Evolutionary conservation across 2,113 vertebrate genomes (phyloP), one percentile per base, ranked within the genome.

Genomic region (Atherinomorus stipes): DNA sequence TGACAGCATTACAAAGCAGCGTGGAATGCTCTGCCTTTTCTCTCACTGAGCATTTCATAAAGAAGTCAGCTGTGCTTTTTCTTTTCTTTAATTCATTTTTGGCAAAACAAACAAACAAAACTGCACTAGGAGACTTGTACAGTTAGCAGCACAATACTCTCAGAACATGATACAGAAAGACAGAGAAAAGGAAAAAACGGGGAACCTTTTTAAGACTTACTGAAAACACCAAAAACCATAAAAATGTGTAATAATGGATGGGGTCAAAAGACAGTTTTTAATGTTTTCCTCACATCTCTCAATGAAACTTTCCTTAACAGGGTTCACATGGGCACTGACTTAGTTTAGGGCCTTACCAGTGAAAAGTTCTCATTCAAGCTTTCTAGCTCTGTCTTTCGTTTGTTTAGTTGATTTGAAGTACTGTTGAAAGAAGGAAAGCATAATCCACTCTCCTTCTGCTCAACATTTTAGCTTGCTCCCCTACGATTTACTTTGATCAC

Each of bases 1-100:
- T 88, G 87, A 85, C 85, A 76, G 83, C 79, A 64, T 86, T 85
- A 90, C 85, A 88, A 75, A 87, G 84, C 78, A 67, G 71, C 66
- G 44, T 51, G 76, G 78, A 85, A 90, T 78, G 80, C 58, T 19
- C 57, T 52, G 82, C 75, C 51, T 64, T 85, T 78, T 76, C 44
- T 70, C 66, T 67, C 66, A 70, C 73, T 51, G 16, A 80, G 34
- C 9, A 34, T 64, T 83, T 85, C 59, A 68, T 61, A 56, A 16
- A 63, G 16, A 25, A 37, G 45, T 81, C 45, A n/a, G 26, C 50
- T 42, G 80, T 76, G 1, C n/a, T n/a, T 34, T 34, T 9, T 79
- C 70, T 50, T 12, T 31, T 61, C 15, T 28, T 44, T 18, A 42
- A n/a, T 31, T 82, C 49, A 56, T 78, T 73, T 82, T 63, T 47